phyloP scores from a whole-genome alignment of 2,113 vertebrate species.

The Petaurus breviceps region DNA sequence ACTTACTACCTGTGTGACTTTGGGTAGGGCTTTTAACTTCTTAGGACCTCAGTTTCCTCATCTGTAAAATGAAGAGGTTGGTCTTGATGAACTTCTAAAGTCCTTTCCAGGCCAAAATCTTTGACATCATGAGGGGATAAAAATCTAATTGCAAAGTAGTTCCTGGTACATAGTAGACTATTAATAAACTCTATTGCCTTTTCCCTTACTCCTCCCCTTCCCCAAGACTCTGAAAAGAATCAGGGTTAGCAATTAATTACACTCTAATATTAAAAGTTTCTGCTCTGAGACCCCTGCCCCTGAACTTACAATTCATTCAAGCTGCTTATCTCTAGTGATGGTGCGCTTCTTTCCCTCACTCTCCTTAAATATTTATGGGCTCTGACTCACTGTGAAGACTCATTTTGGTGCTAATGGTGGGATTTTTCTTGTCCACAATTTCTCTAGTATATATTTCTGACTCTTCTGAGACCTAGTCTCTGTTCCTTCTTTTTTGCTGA shows the following conservation, averaged over 20 bases:
- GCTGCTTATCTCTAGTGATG: not conserved
- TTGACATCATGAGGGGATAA: not conserved
- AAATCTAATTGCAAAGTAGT: not conserved
- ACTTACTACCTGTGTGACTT: not conserved
- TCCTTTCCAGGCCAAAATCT: not conserved
- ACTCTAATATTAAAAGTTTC: not conserved
- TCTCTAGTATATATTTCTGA: not conserved
- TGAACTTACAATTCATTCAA: not conserved
- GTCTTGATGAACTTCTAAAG: not conserved
- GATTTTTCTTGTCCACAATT: not conserved
- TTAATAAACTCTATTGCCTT: fast-evolving
- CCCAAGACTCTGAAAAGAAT: not conserved
- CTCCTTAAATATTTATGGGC: not conserved
- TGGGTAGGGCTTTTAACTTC: not conserved
- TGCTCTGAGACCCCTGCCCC: not conserved
- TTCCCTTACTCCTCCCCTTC: not conserved
- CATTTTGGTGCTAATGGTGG: not conserved
- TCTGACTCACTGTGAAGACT: not conserved
- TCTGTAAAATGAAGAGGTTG: not conserved
- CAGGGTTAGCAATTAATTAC: not conserved
- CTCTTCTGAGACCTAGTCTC: fast-evolving
- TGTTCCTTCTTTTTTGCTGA: not conserved
- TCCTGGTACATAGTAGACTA: too few relatives aligned
- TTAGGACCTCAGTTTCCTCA: not conserved
- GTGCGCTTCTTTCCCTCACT: fast-evolving